Conservation (phyloP, 2,113 vertebrate genomes). For the Poeciliopsis occidentalis region DNA sequence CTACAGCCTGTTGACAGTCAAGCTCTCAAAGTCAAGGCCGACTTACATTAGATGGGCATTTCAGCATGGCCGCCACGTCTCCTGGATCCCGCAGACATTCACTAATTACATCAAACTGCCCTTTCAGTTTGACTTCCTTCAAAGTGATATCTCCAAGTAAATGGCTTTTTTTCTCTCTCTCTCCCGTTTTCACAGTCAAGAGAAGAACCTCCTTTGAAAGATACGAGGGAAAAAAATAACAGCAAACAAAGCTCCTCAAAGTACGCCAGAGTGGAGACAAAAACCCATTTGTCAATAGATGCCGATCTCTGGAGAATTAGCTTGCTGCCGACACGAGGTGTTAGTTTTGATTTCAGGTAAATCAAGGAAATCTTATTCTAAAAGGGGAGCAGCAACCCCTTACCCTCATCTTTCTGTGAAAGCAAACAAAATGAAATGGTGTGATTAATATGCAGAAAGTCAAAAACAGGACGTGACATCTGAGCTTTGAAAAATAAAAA, state of each 20-base stretch:
- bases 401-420: constrained; percentile 1
- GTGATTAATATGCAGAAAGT: not conserved
- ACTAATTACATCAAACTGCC: constrained; percentile 62
- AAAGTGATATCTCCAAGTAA: constrained; percentile 42
- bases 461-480: not conserved
- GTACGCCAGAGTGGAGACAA: constrained; percentile 16
- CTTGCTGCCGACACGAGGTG: constrained; percentile 40
- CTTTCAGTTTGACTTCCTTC: constrained; percentile 51
- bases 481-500: not conserved
- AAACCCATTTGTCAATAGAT: constrained; percentile 40
- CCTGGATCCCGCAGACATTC: constrained; percentile 19
- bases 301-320: constrained; percentile 38
- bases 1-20: constrained; percentile 11
- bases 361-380: constrained; percentile 6
- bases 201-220: constrained; percentile 32
- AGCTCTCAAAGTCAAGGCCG: constrained; percentile 47
- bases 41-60: constrained; percentile 41
- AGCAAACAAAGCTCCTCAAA: constrained; percentile 43
- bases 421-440: not conserved
- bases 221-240: constrained; percentile 1
- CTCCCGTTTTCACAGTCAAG: not conserved
- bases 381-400: constrained; percentile 7
- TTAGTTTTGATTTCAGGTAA: constrained; percentile 33
- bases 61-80: constrained; percentile 8
- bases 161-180: constrained; percentile 19